Evolutionary conservation across 2,113 vertebrate genomes (phyloP).

Genomic region (Corvus moneduloides): DNA sequence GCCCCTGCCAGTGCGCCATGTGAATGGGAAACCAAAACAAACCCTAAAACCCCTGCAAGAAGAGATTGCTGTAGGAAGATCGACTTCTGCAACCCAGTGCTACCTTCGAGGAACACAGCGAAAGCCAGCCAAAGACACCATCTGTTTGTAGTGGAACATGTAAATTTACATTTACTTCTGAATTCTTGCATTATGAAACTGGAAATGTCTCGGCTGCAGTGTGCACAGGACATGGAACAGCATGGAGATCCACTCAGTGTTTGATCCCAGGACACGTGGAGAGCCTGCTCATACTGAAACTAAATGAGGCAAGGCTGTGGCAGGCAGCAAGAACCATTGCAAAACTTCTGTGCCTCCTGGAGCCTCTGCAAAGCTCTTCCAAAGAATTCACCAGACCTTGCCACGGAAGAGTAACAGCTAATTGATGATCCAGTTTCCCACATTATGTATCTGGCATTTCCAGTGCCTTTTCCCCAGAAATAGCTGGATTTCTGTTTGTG

Average conservation of each 20-base stretch:
- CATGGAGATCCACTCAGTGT: neutral
- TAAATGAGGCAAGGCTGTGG: neutral
- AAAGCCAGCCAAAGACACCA: conserved; percentile 65
- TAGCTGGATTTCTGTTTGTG: neutral
- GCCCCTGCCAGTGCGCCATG: neutral
- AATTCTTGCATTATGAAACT: conserved; percentile 53
- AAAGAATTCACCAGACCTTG: neutral
- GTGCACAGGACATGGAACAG: neutral
- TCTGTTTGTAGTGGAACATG: conserved; percentile 66
- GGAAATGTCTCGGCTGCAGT: conserved; percentile 42
- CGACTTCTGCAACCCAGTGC: conserved; percentile 19
- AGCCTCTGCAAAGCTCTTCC: neutral
- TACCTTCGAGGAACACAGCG: conserved; percentile 31
- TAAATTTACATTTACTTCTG: conserved; percentile 68
- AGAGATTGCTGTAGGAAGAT: neutral
- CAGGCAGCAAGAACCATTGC: neutral
- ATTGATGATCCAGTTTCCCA: neutral
- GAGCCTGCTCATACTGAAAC: neutral
- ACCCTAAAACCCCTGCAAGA: neutral
- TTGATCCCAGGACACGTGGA: conserved; percentile 7
- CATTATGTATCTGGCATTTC: neutral
- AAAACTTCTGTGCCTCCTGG: neutral
- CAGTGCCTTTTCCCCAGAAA: neutral
- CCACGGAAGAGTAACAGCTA: neutral
- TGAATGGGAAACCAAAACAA: neutral